Percentiles rank a stretch among this genome's conserved stretches.
These are phyloP conservation scores for Ginglymostoma cirratum DNA, from an alignment of 2,113 vertebrate species.

Conservation along the genomic window DNA sequence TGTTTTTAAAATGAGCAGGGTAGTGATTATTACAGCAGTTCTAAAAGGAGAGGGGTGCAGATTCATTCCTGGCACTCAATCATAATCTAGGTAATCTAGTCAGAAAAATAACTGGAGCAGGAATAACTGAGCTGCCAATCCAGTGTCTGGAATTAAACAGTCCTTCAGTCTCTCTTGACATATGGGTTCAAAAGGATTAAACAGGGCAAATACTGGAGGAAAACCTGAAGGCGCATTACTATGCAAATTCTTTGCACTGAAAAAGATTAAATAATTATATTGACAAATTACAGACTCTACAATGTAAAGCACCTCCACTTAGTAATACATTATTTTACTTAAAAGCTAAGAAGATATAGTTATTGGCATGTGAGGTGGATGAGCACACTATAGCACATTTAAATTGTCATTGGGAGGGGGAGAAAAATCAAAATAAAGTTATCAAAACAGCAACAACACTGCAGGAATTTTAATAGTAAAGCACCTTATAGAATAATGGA, in stretches of 20 bases:
- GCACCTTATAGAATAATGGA: not conserved
- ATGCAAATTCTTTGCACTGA: not conserved
- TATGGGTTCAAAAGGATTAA: not conserved
- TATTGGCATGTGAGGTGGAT: constrained; percentile 8
- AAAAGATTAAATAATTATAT: constrained; percentile 22
- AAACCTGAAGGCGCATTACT: not conserved
- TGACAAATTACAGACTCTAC: constrained; percentile 9
- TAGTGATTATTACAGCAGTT: not conserved
- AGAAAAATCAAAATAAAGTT: not conserved
- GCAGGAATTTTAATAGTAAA: not conserved
- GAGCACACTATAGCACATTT: not conserved
- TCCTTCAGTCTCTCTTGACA: not conserved
- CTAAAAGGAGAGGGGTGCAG: not conserved
- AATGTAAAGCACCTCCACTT: not conserved
- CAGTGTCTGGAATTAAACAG: not conserved
- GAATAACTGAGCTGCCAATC: not conserved
- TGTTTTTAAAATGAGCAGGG: not conserved
- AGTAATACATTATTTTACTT: not conserved
- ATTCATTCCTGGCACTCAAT: not conserved
- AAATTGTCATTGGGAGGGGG: not conserved
- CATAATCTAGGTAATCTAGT: not conserved
- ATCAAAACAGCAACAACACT: not conserved
- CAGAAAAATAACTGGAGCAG: not conserved
- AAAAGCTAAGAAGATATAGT: not conserved
- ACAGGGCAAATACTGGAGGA: not conserved